Percentiles rank a stretch among this genome's conserved stretches.
Conservation (phyloP, 1,140 invertebrate genomes). For the Leguminivora glycinivorella region DNA sequence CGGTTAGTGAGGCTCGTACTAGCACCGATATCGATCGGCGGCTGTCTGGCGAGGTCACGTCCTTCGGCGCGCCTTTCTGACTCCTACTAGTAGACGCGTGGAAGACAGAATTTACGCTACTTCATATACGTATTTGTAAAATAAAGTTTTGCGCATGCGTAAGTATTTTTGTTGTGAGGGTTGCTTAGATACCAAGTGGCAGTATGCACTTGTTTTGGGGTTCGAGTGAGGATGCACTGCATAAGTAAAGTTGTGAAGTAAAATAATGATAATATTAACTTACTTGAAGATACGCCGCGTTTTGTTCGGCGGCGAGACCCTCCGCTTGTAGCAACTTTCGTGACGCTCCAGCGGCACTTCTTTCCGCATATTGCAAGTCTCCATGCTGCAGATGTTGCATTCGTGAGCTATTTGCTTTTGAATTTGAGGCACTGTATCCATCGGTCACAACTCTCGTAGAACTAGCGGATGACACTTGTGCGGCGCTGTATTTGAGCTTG, state of each 20-base stretch:
- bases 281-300: constrained; percentile 69
- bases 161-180: background rate
- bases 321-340: constrained; percentile 67
- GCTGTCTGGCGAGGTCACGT: constrained; percentile 69
- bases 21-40: constrained; percentile 65
- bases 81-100: constrained; percentile 38
- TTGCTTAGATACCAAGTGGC: constrained; percentile 6
- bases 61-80: constrained; percentile 75
- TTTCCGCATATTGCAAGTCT: constrained; percentile 86
- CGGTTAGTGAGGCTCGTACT: constrained; percentile 49
- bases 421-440: constrained; percentile 89
- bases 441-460: constrained; percentile 91
- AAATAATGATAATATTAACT: constrained; percentile 40
- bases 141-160: constrained; percentile 15
- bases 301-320: constrained; percentile 72
- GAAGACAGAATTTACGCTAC: constrained; percentile 6
- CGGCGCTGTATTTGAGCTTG: constrained; percentile 82
- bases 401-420: constrained; percentile 87
- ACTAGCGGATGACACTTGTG: constrained; percentile 90
- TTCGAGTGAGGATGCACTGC: background rate
- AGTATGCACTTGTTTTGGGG: background rate
- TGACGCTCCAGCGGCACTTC: constrained; percentile 67
- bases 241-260: background rate
- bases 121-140: constrained; percentile 12
- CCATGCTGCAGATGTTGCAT: constrained; percentile 88